Conservation (phyloP, 2,113 vertebrate genomes). For the Hylia prasina region DNA sequence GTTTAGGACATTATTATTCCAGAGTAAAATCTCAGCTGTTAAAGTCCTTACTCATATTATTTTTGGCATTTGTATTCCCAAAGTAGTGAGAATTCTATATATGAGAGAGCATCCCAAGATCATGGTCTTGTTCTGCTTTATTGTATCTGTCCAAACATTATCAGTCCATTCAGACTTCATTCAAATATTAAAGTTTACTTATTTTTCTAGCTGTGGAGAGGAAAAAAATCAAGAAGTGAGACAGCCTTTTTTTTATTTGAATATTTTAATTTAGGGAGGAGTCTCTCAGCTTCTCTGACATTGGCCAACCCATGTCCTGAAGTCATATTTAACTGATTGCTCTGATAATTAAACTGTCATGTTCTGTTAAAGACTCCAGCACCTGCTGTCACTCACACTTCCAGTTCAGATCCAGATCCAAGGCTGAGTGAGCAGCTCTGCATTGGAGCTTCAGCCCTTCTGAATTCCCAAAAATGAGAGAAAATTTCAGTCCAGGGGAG, state of each 20-base stretch:
- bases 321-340: background rate
- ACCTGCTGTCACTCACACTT: background rate
- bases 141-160: background rate
- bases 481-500: background rate
- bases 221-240: background rate
- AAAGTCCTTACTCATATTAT: background rate
- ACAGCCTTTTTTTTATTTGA: background rate
- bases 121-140: background rate
- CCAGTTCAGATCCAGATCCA: background rate
- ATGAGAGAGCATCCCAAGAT: background rate
- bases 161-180: background rate
- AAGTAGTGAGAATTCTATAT: background rate
- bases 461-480: background rate
- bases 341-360: slow-evolving; percentile 19
- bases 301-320: background rate
- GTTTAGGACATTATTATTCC: background rate
- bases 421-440: background rate
- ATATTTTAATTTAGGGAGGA: background rate
- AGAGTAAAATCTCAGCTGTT: background rate
- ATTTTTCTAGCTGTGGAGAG: background rate
- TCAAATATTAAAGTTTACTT: background rate
- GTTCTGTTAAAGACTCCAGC: background rate
- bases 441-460: background rate
- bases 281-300: background rate
- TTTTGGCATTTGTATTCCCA: background rate